Conservation (phyloP, 2,888 invertebrate genomes). For the Caenorhabditis parvicauda region DNA sequence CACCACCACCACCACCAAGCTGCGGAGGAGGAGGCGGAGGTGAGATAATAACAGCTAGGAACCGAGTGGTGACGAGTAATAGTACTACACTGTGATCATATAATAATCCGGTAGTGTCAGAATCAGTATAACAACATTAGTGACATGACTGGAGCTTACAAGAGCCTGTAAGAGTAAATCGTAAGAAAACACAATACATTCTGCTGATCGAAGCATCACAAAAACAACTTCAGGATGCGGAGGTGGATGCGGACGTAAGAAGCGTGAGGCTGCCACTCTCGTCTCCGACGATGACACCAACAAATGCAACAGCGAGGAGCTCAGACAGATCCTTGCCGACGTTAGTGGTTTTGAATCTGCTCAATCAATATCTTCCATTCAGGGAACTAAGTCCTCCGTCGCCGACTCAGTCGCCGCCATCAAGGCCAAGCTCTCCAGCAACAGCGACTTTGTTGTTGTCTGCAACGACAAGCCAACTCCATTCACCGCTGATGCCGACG, state of each 20-base stretch:
- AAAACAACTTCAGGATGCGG: conserved; percentile 8
- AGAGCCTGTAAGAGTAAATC: too few species aligned
- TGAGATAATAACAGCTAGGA: conserved; percentile 4
- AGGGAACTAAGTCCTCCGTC: conserved; percentile 29
- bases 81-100: not conserved
- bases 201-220: too few species aligned
- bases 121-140: too few species aligned
- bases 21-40: conserved; percentile 25
- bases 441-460: conserved; percentile 29
- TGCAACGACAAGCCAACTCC: conserved; percentile 38
- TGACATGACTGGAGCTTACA: too few species aligned
- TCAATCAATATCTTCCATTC: not conserved
- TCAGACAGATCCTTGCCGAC: conserved; percentile 25
- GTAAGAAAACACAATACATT: too few species aligned
- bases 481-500: conserved; percentile 39
- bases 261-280: conserved; percentile 36
- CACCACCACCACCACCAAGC: conserved; percentile 21
- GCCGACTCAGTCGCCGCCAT: conserved; percentile 26
- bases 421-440: conserved; percentile 25
- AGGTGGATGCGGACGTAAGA: conserved; percentile 33
- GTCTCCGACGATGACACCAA: conserved; percentile 30
- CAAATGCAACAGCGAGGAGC: conserved; percentile 44
- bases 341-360: conserved; percentile 3
- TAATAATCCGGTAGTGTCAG: not conserved
- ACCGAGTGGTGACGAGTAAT: not conserved